These are phyloP conservation scores for Eupithecia tripunctaria DNA, from an alignment of 2,888 invertebrate species.

Conservation along the genomic window DNA sequence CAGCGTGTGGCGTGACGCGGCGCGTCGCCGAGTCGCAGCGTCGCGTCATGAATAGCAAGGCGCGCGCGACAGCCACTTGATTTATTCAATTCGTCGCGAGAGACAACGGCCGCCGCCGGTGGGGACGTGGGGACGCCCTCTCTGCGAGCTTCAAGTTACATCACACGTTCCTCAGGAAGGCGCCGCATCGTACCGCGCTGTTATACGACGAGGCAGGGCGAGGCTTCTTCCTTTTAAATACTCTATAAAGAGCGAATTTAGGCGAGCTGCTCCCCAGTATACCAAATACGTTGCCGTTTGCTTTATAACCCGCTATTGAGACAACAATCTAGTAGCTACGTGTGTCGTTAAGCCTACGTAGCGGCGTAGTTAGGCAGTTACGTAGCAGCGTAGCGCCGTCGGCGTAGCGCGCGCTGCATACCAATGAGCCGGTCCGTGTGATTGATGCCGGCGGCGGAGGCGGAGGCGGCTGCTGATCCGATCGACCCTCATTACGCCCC, in stretches of 20 bases:
- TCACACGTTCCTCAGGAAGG: neutral
- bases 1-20: slow-evolving; percentile 19
- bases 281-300: neutral
- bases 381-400: neutral
- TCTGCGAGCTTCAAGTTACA: neutral
- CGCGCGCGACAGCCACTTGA: slow-evolving; percentile 8
- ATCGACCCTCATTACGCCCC: neutral
- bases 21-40: neutral
- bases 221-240: neutral
- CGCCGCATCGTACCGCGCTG: neutral
- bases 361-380: neutral
- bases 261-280: neutral
- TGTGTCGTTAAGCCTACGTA: slow-evolving; percentile 7
- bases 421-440: neutral
- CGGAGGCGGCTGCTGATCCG: neutral
- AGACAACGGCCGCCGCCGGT: slow-evolving; percentile 20
- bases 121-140: neutral
- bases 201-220: neutral
- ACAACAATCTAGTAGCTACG: slow-evolving; percentile 18
- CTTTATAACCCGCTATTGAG: neutral
- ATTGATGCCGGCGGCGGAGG: neutral
- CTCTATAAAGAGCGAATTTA: neutral
- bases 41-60: slow-evolving; percentile 25
- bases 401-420: neutral
- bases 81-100: slow-evolving; percentile 31